A percentile compares a stretch with the other conserved stretches of the same genome.
phyloP scores from a whole-genome alignment of 2,888 invertebrate species.

The Yponomeuta sedellus region DNA sequence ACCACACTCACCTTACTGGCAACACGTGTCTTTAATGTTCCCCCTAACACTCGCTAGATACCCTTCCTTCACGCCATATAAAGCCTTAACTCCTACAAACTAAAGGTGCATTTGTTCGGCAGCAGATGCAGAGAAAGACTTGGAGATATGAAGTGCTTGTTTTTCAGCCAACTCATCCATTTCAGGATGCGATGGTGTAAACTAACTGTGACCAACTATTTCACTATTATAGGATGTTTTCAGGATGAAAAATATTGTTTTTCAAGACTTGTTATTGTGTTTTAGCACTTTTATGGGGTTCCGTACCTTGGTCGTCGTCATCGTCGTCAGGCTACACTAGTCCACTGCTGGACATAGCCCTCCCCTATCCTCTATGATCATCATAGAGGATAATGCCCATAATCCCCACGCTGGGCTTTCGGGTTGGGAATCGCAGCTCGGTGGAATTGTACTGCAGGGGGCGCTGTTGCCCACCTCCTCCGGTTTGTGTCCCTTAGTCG shows the following conservation, averaged over 20 bases:
- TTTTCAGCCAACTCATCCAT: constrained; percentile 45
- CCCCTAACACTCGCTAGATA: background rate
- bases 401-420: too few relatives aligned
- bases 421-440: too few relatives aligned
- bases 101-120: background rate
- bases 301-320: too few relatives aligned
- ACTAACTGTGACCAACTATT: background rate
- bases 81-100: background rate
- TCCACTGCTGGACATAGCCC: too few relatives aligned
- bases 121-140: background rate
- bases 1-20: constrained; percentile 45
- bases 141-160: constrained; percentile 28
- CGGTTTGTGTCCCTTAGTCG: too few relatives aligned
- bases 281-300: too few relatives aligned
- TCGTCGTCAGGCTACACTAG: too few relatives aligned
- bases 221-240: background rate
- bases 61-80: background rate
- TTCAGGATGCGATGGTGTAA: constrained; percentile 18
- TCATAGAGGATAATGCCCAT: too few relatives aligned
- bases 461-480: too few relatives aligned
- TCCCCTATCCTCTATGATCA: too few relatives aligned
- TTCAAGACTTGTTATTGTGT: background rate
- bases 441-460: too few relatives aligned
- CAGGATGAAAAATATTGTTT: background rate
- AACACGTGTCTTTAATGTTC: constrained; percentile 54